Evolutionary conservation across 2,113 vertebrate species (phyloP).

Genomic region (Callopanchax toddi): DNA sequence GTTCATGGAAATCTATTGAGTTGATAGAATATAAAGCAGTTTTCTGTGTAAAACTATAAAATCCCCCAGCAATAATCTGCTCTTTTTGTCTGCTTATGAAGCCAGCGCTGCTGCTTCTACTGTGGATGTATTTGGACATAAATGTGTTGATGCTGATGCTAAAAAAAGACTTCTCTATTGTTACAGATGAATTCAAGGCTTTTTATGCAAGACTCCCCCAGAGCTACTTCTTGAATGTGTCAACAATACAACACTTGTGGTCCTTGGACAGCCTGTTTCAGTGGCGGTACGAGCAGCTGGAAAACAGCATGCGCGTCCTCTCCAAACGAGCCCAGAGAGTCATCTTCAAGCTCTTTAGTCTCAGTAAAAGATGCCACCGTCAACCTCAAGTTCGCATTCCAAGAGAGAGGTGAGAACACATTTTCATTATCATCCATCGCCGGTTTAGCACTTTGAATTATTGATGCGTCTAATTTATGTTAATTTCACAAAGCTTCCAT

Average conservation of each 20-base stretch:
- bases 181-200: slow-evolving; percentile 93
- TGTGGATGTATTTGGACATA: neutral
- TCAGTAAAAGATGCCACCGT: slow-evolving; percentile 94
- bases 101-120: neutral
- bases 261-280: slow-evolving; percentile 92
- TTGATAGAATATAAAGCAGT: too few species aligned
- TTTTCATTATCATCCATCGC: neutral
- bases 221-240: slow-evolving; percentile 92
- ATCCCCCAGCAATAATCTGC: too few species aligned
- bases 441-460: too few species aligned
- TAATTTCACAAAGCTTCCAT: neutral
- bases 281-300: slow-evolving; percentile 91
- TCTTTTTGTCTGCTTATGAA: neutral
- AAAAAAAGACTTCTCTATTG: slow-evolving; percentile 16
- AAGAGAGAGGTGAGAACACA: slow-evolving; percentile 84
- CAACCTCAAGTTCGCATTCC: slow-evolving; percentile 92
- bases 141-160: neutral
- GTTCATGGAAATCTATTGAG: too few species aligned
- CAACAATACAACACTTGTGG: slow-evolving; percentile 92
- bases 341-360: slow-evolving; percentile 94
- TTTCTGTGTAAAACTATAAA: too few species aligned
- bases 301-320: slow-evolving; percentile 88
- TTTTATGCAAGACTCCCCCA: slow-evolving; percentile 92
- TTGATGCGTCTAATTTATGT: too few species aligned
- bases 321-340: slow-evolving; percentile 90